These are phyloP conservation scores for Pipra filicauda DNA, from an alignment of 2,113 vertebrate species.

Conservation along the genomic window DNA sequence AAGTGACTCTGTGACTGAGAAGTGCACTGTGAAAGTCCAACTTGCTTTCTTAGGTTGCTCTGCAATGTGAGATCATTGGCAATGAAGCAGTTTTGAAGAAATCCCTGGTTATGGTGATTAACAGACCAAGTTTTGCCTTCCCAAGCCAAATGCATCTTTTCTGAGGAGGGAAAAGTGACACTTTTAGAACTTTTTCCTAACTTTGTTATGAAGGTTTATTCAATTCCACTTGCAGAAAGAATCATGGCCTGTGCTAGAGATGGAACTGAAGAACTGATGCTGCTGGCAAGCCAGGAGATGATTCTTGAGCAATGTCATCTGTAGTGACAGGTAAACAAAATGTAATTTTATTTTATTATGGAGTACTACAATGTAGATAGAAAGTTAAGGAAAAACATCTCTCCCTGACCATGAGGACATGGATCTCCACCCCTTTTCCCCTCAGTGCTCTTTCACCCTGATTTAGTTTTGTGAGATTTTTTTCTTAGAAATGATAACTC, in stretches of 20 bases:
- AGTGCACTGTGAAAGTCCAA: background rate
- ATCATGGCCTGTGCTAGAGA: background rate
- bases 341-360: background rate
- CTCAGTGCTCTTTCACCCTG: background rate
- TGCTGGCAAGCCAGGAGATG: background rate
- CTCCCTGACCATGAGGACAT: background rate
- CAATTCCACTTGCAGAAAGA: background rate
- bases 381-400: background rate
- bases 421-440: background rate
- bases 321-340: background rate
- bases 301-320: background rate
- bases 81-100: background rate
- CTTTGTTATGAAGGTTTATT: background rate
- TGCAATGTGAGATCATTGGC: background rate
- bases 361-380: background rate
- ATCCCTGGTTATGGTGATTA: background rate
- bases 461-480: background rate
- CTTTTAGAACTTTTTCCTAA: background rate
- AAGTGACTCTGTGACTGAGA: background rate
- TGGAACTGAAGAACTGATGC: background rate
- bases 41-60: background rate
- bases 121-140: background rate
- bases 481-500: background rate
- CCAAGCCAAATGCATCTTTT: background rate
- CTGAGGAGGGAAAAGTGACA: accelerated